phyloP scores from a whole-genome alignment of 1,140 invertebrate species.

The Eueides isabella region DNA sequence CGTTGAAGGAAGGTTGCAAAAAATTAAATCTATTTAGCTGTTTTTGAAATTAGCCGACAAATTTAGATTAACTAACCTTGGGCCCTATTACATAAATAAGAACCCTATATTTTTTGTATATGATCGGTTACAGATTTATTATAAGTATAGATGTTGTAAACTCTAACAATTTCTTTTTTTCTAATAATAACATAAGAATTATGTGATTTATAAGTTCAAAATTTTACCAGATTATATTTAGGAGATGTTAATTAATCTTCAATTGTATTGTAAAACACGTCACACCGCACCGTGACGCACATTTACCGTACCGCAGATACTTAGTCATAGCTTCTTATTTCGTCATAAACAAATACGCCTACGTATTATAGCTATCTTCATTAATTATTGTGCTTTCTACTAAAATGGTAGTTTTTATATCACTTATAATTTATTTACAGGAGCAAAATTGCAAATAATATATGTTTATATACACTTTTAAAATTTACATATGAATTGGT shows the following conservation, averaged over 20 bases:
- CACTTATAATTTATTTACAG: not conserved
- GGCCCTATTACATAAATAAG: too few relatives aligned
- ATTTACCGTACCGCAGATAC: not conserved
- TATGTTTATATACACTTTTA: not conserved
- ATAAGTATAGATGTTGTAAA: too few relatives aligned
- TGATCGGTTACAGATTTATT: too few relatives aligned
- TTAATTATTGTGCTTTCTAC: slow-evolving; percentile 10
- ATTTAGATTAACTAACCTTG: too few relatives aligned
- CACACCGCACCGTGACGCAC: not conserved
- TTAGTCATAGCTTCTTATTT: not conserved
- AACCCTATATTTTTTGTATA: too few relatives aligned
- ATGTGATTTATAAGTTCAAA: too few relatives aligned
- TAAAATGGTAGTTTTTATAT: slow-evolving; percentile 22
- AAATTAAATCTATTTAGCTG: too few relatives aligned
- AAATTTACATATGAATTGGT: not conserved
- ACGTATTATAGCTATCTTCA: slow-evolving; percentile 2
- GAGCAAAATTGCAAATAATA: not conserved
- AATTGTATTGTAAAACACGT: not conserved
- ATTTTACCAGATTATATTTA: too few relatives aligned
- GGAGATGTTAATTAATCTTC: not conserved
- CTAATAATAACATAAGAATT: too few relatives aligned
- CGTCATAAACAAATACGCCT: slow-evolving; percentile 14
- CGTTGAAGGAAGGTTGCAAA: too few relatives aligned
- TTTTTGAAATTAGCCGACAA: too few relatives aligned
- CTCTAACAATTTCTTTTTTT: too few relatives aligned